Conservation (phyloP, 2,113 vertebrate species). For the Cynopterus brachyotis region DNA sequence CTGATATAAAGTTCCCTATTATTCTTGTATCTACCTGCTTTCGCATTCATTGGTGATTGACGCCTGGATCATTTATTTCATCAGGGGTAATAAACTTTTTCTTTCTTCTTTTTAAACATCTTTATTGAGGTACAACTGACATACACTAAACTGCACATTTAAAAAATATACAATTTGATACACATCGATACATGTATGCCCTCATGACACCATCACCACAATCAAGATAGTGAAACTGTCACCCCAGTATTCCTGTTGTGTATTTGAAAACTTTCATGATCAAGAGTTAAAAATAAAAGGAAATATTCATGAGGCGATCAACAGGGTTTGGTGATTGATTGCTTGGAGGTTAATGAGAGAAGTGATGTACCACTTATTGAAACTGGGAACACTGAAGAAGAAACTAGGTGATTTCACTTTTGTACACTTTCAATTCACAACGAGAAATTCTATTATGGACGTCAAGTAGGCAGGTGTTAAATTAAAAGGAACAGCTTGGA, state of each 20-base stretch:
- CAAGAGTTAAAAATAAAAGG: background rate
- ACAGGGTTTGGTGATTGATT: background rate
- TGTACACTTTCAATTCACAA: background rate
- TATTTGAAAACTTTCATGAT: background rate
- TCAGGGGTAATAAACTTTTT: background rate
- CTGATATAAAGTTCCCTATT: background rate
- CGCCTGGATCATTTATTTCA: background rate
- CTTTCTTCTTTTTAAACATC: background rate
- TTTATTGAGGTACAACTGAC: background rate
- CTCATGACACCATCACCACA: background rate
- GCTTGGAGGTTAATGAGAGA: background rate
- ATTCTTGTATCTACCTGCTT: background rate
- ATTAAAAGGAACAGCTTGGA: background rate
- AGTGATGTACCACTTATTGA: background rate
- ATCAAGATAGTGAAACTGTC: background rate
- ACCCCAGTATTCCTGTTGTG: background rate
- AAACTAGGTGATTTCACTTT: background rate
- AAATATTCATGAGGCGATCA: background rate
- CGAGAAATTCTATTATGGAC: background rate
- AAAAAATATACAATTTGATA: background rate
- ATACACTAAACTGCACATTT: background rate
- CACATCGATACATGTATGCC: background rate
- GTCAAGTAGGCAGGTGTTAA: background rate
- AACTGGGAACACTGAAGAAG: background rate
- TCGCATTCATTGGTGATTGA: background rate